Evolutionary conservation across 2,113 vertebrate genomes (phyloP).

Genomic region (Pitta sordida): DNA sequence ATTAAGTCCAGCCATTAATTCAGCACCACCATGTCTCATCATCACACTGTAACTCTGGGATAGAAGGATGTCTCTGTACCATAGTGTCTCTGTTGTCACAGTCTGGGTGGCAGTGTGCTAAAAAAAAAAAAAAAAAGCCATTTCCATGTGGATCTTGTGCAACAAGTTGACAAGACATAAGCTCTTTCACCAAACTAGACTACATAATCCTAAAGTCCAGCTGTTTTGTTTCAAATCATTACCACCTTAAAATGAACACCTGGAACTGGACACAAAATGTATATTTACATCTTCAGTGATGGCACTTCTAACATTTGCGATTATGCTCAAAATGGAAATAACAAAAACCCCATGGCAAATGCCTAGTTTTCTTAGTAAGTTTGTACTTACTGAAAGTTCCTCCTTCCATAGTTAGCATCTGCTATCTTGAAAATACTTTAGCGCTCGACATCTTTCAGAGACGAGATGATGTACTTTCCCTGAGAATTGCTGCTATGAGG

Average conservation of each 20-base stretch:
- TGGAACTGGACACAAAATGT: not conserved
- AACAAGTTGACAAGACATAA: not conserved
- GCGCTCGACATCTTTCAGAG: not conserved
- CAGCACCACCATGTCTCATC: not conserved
- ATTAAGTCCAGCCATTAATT: not conserved
- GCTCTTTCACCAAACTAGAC: not conserved
- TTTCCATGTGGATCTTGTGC: not conserved
- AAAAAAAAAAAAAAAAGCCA: not conserved
- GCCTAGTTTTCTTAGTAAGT: not conserved
- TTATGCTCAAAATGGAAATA: not conserved
- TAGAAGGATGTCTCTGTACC: not conserved
- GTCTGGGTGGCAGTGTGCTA: not conserved
- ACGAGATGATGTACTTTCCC: not conserved
- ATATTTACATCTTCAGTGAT: not conserved
- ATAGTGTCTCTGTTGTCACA: not conserved
- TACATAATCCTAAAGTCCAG: not conserved
- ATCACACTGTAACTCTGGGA: not conserved
- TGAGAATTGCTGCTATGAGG: constrained; percentile 1
- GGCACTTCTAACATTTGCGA: not conserved
- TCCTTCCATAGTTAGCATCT: not conserved
- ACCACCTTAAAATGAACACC: not conserved
- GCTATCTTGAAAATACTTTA: not conserved
- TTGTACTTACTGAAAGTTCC: not conserved
- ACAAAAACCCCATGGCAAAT: not conserved
- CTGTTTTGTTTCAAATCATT: not conserved